These are phyloP conservation scores for Xiphias gladius DNA, from an alignment of 2,113 vertebrate species.

Conservation along the genomic window DNA sequence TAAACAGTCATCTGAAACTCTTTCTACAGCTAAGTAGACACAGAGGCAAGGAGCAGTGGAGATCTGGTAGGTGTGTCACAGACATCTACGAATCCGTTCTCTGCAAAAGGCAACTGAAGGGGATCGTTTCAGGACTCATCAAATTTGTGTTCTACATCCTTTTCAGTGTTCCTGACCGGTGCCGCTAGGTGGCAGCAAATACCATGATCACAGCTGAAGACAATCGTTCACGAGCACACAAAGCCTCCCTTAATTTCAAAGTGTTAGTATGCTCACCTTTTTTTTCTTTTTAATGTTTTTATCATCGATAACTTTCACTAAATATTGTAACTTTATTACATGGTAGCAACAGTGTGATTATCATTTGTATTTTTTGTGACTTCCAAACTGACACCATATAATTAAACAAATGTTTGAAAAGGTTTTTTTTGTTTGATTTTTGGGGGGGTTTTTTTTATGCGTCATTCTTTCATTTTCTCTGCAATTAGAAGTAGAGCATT, in stretches of 20 bases:
- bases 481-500: neutral
- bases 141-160: neutral
- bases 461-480: neutral
- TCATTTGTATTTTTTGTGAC: constrained; percentile 53
- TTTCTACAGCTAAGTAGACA: constrained; percentile 40
- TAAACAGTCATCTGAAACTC: constrained; percentile 4
- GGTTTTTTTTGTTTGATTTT: too few relatives aligned
- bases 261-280: constrained; percentile 19
- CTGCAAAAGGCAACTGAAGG: neutral
- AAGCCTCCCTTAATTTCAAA: constrained; percentile 42
- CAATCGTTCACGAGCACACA: constrained; percentile 40
- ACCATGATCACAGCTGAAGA: constrained; percentile 45
- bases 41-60: neutral
- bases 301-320: constrained; percentile 19
- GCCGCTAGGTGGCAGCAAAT: constrained; percentile 70
- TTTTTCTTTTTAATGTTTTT: constrained; percentile 43
- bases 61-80: constrained; percentile 38
- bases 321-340: constrained; percentile 34
- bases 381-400: constrained; percentile 40
- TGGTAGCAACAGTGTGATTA: constrained; percentile 7
- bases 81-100: neutral
- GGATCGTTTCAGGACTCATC: neutral
- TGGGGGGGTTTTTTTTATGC: neutral
- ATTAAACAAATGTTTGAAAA: constrained; percentile 54
- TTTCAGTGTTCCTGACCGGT: constrained; percentile 38